These are phyloP conservation scores for Zosterops borbonicus DNA, from an alignment of 2,113 vertebrate species.

Conservation along the genomic window DNA sequence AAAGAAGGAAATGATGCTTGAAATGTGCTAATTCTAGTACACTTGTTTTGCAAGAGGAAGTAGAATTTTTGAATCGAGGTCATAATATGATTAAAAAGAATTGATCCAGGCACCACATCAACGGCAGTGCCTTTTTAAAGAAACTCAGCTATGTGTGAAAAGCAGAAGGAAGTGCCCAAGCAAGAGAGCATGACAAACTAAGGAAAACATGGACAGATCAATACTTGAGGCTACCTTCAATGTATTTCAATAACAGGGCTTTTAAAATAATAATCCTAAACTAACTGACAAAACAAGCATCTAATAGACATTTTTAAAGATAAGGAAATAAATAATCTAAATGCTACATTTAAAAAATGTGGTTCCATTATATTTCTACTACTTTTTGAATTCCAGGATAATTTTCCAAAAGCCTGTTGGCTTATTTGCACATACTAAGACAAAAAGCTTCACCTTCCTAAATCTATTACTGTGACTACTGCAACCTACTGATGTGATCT, in stretches of 20 bases:
- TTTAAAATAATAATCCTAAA: not conserved
- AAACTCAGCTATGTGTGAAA: not conserved
- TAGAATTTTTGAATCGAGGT: not conserved
- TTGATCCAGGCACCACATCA: not conserved
- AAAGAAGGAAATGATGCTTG: not conserved
- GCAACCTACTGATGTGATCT: conserved; percentile 1
- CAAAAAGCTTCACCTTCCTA: not conserved
- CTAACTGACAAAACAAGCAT: not conserved
- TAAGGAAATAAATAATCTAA: not conserved
- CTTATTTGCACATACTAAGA: not conserved
- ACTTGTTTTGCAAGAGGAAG: not conserved
- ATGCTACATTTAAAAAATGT: not conserved
- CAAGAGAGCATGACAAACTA: not conserved
- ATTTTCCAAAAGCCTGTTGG: not conserved
- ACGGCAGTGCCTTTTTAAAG: not conserved
- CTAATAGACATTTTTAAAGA: not conserved
- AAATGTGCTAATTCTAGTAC: not conserved
- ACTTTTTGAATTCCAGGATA: not conserved
- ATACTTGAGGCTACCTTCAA: not conserved
- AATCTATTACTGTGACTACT: conserved; percentile 18
- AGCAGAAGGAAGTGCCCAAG: not conserved
- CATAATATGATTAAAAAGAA: not conserved
- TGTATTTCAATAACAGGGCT: not conserved
- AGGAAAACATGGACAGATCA: not conserved
- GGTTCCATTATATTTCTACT: not conserved